These are phyloP conservation scores for Rhinolophus sinicus DNA, from an alignment of 2,113 vertebrate species.

Conservation along the genomic window DNA sequence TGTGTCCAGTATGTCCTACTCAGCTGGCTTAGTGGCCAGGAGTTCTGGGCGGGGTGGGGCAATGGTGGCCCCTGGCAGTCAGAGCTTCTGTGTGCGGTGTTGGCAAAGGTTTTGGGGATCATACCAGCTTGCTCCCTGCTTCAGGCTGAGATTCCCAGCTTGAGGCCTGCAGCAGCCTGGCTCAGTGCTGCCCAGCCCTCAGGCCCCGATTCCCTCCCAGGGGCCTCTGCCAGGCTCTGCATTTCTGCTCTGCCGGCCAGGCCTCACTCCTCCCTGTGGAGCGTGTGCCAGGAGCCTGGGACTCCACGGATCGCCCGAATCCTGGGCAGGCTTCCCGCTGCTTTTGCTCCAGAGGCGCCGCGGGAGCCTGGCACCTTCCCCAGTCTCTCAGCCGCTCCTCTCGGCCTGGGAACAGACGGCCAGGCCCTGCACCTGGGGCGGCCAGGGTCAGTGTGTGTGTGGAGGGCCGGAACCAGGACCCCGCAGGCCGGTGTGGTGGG, in stretches of 20 bases:
- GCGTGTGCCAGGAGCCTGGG: background rate
- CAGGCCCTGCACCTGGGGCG: background rate
- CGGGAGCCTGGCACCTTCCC: background rate
- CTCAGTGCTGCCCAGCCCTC: background rate
- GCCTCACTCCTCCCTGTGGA: background rate
- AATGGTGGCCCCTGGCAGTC: accelerated
- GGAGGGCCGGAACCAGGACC: background rate
- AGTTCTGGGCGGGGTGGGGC: background rate
- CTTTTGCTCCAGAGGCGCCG: background rate
- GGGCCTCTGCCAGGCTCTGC: background rate
- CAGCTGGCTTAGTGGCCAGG: background rate
- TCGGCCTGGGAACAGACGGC: background rate
- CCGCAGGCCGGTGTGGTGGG: background rate
- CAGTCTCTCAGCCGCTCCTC: background rate
- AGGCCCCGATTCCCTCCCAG: background rate
- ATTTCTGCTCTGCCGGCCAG: background rate
- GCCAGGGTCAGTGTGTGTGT: background rate
- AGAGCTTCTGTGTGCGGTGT: accelerated
- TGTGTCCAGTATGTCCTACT: accelerated
- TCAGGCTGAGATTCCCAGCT: background rate
- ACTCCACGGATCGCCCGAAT: background rate
- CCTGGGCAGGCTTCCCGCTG: background rate
- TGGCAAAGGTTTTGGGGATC: background rate
- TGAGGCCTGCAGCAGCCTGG: background rate
- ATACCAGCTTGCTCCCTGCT: background rate